Evolutionary conservation across 2,888 invertebrate genomes (phyloP).

Genomic region (Dryomyza anilis): DNA sequence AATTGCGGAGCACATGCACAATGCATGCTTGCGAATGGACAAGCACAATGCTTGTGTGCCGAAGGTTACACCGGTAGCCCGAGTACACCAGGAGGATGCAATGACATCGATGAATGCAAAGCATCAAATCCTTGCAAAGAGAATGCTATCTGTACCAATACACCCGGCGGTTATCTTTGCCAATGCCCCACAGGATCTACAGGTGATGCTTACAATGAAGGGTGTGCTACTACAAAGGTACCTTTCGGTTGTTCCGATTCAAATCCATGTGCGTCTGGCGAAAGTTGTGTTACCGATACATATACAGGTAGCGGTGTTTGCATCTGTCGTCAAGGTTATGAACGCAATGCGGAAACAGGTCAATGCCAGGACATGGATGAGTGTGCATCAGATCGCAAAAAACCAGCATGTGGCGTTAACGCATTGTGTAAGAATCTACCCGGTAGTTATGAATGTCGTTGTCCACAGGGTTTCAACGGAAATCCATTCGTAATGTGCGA

Average conservation of each 20-base stretch:
- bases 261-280: conserved; percentile 82
- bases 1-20: conserved; percentile 87
- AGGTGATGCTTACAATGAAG: conserved; percentile 80
- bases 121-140: conserved; percentile 80
- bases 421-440: conserved; percentile 91
- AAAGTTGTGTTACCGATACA: conserved; percentile 82
- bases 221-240: conserved; percentile 71
- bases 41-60: conserved; percentile 83
- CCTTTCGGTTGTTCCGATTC: conserved; percentile 74
- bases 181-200: conserved; percentile 83
- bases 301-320: conserved; percentile 79
- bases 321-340: conserved; percentile 86
- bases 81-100: conserved; percentile 71
- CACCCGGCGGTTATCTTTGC: conserved; percentile 83
- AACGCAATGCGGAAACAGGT: conserved; percentile 74
- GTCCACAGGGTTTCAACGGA: conserved; percentile 85
- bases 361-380: conserved; percentile 87
- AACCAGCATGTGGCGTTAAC: conserved; percentile 84
- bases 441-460: conserved; percentile 91
- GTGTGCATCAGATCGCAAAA: conserved; percentile 75
- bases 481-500: conserved; percentile 88
- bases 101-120: conserved; percentile 88
- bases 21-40: conserved; percentile 82
- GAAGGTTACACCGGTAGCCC: conserved; percentile 76
- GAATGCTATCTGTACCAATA: conserved; percentile 88